A percentile compares a stretch with the other conserved stretches of the same genome.
phyloP scores from a whole-genome alignment of 2,797 vertebrate species.

The Alfaro cultratus region DNA sequence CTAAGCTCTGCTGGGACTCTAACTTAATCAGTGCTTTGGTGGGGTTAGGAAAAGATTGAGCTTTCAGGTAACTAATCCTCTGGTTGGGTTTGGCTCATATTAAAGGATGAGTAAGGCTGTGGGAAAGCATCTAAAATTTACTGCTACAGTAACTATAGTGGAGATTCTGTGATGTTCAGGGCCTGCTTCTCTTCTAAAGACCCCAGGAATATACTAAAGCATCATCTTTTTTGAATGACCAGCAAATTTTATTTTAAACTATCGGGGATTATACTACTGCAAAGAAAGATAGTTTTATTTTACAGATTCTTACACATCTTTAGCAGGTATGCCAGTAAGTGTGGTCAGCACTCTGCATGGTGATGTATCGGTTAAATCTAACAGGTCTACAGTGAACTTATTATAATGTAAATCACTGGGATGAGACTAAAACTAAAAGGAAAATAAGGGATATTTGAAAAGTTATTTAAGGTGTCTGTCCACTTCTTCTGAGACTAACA shows the following conservation, averaged over 20 bases:
- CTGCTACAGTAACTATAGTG: neutral
- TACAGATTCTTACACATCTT: neutral
- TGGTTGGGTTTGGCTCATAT: neutral
- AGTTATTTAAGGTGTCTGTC: neutral
- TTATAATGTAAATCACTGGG: neutral
- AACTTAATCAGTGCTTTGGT: neutral
- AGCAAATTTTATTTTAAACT: neutral
- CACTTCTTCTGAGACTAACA: neutral
- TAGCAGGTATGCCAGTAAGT: neutral
- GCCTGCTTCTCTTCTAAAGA: neutral
- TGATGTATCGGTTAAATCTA: neutral
- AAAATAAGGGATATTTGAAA: constrained; percentile 11
- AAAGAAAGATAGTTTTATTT: neutral
- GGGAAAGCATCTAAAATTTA: neutral
- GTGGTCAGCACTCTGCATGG: neutral
- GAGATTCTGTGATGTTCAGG: neutral
- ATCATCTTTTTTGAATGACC: neutral
- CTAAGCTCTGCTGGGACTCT: neutral
- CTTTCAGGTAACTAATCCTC: neutral
- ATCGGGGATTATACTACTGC: neutral
- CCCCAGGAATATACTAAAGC: neutral
- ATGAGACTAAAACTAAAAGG: neutral
- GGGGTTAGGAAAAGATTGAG: neutral
- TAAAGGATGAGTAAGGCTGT: neutral
- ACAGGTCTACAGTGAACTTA: neutral